Conservation (phyloP, 2,113 vertebrate species). For the Abramis brama region DNA sequence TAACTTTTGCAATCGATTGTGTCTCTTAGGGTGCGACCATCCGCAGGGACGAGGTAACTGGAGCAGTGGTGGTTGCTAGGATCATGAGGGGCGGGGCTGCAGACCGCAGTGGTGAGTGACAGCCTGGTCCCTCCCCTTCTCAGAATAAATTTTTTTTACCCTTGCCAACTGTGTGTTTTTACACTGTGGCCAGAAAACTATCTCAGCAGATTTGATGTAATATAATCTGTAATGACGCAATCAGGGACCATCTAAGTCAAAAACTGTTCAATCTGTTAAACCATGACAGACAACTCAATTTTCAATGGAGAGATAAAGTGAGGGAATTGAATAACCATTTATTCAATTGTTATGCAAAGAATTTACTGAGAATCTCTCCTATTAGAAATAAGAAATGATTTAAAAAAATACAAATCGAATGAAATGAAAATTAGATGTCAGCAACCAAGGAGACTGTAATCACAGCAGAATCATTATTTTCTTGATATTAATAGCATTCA, state of each 20-base stretch:
- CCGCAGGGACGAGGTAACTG: constrained; percentile 87
- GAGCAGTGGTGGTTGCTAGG: constrained; percentile 90
- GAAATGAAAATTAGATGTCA: not conserved
- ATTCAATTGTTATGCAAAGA: not conserved
- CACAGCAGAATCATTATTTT: constrained; percentile 19
- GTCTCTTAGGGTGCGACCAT: constrained; percentile 88
- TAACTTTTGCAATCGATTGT: not conserved
- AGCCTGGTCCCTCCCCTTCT: not conserved
- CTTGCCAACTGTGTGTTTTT: not conserved
- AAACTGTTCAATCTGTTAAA: not conserved
- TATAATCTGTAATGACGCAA: constrained; percentile 13
- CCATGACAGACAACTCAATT: not conserved
- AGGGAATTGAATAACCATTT: not conserved
- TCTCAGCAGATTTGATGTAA: constrained; percentile 22
- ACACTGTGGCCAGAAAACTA: not conserved
- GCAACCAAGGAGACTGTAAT: not conserved
- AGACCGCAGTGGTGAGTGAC: constrained; percentile 86
- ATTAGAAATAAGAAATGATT: not conserved
- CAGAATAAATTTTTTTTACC: not conserved
- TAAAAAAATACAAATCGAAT: too few species aligned
- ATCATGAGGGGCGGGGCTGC: constrained; percentile 95
- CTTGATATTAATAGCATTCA: constrained; percentile 13
- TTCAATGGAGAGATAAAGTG: not conserved
- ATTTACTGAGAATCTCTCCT: not conserved
- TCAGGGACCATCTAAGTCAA: not conserved